Evolutionary conservation across 1,140 invertebrate genomes (phyloP), one percentile per base, ranked within the genome.

Genomic region (Heliconius nattereri): DNA sequence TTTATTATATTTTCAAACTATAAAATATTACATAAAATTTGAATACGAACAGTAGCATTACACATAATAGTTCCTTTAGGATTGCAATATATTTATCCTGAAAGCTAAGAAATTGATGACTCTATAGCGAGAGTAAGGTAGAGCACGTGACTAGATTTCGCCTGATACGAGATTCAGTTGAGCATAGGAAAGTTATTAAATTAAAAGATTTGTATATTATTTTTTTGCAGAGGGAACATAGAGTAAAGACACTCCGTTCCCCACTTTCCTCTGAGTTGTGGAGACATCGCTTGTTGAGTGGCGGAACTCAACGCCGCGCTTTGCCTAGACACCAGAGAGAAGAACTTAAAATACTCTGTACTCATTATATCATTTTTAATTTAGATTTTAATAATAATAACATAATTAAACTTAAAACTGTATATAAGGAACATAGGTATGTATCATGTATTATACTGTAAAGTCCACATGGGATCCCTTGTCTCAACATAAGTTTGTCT

Each of bases 241-340:
- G 40, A 45, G 11, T 45, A 13, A 45, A 45, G 11, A 45, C 40
- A 45, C 0, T 13, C 32, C 32, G 32, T 32, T 32, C 32, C 5
- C 1, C 29, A 32, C 3, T 32, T 32, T 32, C 29, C 29, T 32
- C 29, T 32, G 29, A 32, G 5, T 32, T 32, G 3, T 32, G 29
- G 29, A 29, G 29, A 29, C 29, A 29, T n/a, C n/a, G n/a, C n/a
- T n/a, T n/a, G n/a, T n/a, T n/a, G n/a, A n/a, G n/a, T n/a, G n/a
- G n/a, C n/a, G n/a, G 5, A 2, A 32, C 29, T 29, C 29, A 29
- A 29, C 29, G 29, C 2, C 29, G 29, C 2, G 29, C 29, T 29
- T 29, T 29, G 1, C 29, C 2, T 0, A 32, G 3, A 5, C 3
- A 5, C 3, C 3, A 5, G n/a, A n/a, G n/a, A n/a, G n/a, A n/a